Base-by-base conservation (phyloP, 2,797 vertebrate genomes). In the Hydrolagus colliei region DNA sequence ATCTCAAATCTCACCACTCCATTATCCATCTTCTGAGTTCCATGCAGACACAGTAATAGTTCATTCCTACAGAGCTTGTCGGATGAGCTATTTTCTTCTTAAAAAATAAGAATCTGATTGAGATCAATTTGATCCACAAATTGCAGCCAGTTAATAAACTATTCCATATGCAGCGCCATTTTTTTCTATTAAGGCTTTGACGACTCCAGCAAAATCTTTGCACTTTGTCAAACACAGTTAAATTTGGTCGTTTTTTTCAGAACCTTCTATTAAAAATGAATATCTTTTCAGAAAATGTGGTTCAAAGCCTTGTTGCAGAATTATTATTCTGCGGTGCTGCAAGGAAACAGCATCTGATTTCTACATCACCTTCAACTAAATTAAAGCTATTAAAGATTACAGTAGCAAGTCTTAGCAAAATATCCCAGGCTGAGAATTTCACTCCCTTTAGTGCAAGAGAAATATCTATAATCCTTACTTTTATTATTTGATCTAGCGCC, bases 21-120 rank as follows among this genome's bases (percentile, higher is more conserved):
- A 92, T 92, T 92, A 92, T 91, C 89, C 85, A 89, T 91, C 90
- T 91, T 92, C 87, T 86, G 90, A 89, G 88, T 89, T 89, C 77
- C 76, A 92, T 87, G 89, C 86, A 89, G 90, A 89, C 86, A 88
- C 86, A 87, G 92, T 93, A 93, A 95, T 91, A 93, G 88, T 92
- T 92, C 90, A 87, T 88, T 92, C 86, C 65, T 16, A 18, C 52
- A 35, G 9, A 52, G 65, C 65, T 71, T 41, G 79, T 52, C 71
- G 65, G 79, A 71, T 84, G 63, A 84, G 79, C 65, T 84, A 71
- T 41, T 18, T 71, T 71, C 32, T 80, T 63, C 77, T 82, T 71
- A 41, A 82, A 82, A 84, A 84, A 63, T 35, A 82, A 71, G 65
- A 20, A 68, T 84, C 41, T 63, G 32, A 84, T 84, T 71, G 65